Conservation (phyloP, 2,888 invertebrate species). For the Eupithecia subfuscata region DNA sequence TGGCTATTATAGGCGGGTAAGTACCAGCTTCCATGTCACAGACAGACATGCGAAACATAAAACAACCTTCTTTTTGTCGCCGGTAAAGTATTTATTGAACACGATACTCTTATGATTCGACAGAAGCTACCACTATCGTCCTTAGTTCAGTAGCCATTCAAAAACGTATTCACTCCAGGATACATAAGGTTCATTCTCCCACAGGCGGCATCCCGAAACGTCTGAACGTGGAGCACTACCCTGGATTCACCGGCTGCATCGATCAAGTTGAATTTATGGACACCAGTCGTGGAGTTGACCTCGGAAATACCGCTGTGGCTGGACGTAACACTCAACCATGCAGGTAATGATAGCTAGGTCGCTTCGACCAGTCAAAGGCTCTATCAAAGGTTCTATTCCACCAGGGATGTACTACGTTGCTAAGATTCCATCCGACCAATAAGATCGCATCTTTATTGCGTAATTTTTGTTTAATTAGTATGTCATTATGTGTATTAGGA, state of each 20-base stretch:
- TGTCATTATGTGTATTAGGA: too few species aligned
- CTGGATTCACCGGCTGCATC: constrained; percentile 93
- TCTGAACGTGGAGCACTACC: constrained; percentile 86
- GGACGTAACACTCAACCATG: constrained; percentile 93
- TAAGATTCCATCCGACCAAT: too few species aligned
- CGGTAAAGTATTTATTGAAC: background rate
- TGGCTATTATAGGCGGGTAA: background rate
- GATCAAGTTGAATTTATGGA: constrained; percentile 91
- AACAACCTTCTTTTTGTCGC: background rate
- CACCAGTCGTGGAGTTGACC: constrained; percentile 85
- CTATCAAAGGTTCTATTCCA: too few species aligned
- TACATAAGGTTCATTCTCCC: constrained; percentile 32
- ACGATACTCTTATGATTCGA: background rate
- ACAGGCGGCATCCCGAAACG: constrained; percentile 94
- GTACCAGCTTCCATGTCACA: background rate
- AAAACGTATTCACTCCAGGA: background rate
- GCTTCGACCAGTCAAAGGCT: background rate
- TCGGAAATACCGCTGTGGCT: constrained; percentile 88
- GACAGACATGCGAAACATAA: background rate
- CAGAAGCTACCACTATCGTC: background rate
- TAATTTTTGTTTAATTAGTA: too few species aligned
- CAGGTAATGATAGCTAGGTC: constrained; percentile 80
- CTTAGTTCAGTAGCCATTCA: background rate
- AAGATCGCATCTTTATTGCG: too few species aligned
- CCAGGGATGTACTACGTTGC: too few species aligned